These are phyloP conservation scores for Anser cygnoides DNA, from an alignment of 2,113 vertebrate genomes.

Conservation along the genomic window DNA sequence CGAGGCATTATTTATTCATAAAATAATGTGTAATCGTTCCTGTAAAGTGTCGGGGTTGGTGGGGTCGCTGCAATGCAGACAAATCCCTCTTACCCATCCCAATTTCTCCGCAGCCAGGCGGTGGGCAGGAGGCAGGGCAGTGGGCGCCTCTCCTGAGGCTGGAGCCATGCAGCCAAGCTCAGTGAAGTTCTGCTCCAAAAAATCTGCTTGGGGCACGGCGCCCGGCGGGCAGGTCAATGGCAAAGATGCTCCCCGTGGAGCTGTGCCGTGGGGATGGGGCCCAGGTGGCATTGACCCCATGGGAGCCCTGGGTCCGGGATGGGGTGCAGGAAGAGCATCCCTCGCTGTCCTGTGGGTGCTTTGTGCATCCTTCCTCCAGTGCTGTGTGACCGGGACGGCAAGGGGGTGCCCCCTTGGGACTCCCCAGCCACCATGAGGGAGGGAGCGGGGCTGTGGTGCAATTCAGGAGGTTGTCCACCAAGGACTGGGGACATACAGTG, in stretches of 20 bases:
- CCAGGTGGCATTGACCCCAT: too few relatives aligned
- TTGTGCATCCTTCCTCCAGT: fast-evolving
- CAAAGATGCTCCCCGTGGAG: background rate
- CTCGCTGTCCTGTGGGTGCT: too few relatives aligned
- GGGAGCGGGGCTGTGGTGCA: background rate
- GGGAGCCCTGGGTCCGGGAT: too few relatives aligned
- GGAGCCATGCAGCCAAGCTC: too few relatives aligned
- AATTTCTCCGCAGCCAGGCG: background rate
- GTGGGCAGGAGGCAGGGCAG: too few relatives aligned
- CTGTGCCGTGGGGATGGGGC: too few relatives aligned
- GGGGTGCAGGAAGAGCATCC: too few relatives aligned
- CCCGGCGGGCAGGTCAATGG: background rate
- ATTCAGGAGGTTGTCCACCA: too few relatives aligned
- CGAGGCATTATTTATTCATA: background rate
- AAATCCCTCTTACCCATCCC: background rate
- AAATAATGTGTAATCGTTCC: background rate
- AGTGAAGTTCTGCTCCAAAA: too few relatives aligned
- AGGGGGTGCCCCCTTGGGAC: fast-evolving
- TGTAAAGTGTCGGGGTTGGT: background rate
- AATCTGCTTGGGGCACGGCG: fast-evolving
- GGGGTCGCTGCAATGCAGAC: background rate
- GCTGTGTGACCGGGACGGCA: fast-evolving
- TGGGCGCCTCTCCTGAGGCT: too few relatives aligned
- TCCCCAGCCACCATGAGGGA: fast-evolving
- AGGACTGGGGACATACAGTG: too few relatives aligned